Base-by-base conservation (phyloP, 2,113 vertebrate genomes). In the Istiophorus platypterus region DNA sequence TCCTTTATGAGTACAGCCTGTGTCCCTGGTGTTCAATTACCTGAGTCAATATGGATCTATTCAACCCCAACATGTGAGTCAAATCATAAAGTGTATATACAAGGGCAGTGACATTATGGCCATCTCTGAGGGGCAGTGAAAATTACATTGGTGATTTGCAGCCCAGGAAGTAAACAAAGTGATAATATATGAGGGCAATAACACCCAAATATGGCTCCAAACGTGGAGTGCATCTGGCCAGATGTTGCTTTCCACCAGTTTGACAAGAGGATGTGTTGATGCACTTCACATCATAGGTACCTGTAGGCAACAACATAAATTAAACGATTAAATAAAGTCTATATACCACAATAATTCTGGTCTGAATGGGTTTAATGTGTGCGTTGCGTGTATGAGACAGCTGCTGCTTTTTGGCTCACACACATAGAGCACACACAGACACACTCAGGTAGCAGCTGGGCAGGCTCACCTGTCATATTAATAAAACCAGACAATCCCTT, bases 381-480 rank as follows among this genome's bases (percentile, higher is more conserved):
- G 83, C 74, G 22, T 91, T 87, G 89, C 87, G 92, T 90, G 92
- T 87, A 79, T 86, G 83, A 87, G 90, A 81, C 94, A 95, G 94
- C 92, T 93, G 94, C 91, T 62, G 88, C 83, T 84, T 76, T 82
- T 80, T 86, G 81, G 71, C 76, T 69, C 71, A 27, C 66, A 45
- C 45, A 37, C 63, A 58, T 51, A 34, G 45, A 66, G 26, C 47
- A 54, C 76, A 76, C 29, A 39, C 72, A 86, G 8, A 81, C 68
- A 12, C 73, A 72, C 87, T 56, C 92, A 94, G 92, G 93, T 93
- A 94, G 92, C 95, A 94, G 94, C 94, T 96, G 94, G 89, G 84
- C 78, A 67, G 89, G 83, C 93, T 95, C 94, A 95, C 92, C 93
- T 94, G 94, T 94, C 92, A 91, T 91, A 90, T 93, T 90, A 92